phyloP scores from a whole-genome alignment of 2,113 vertebrate genomes.

The Condylura cristata region DNA sequence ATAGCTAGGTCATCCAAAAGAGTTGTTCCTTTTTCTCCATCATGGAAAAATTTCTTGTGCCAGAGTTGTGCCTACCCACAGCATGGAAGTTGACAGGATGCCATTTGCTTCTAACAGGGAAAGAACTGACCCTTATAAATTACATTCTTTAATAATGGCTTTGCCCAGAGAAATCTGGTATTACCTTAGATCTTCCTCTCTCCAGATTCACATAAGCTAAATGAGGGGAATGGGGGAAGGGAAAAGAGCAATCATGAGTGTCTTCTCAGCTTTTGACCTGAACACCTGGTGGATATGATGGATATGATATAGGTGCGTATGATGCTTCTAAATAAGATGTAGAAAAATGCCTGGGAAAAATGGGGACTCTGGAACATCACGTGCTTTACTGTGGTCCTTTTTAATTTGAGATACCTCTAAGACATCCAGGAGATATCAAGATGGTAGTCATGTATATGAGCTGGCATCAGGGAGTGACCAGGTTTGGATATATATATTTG shows the following conservation, averaged over 20 bases:
- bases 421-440: not conserved
- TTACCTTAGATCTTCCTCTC: conserved; percentile 20
- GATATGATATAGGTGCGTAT: too few relatives aligned
- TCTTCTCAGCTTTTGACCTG: not conserved
- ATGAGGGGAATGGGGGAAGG: not conserved
- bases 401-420: not conserved
- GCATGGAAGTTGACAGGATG: conserved; percentile 45
- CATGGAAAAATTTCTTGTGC: conserved; percentile 62
- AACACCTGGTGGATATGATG: too few relatives aligned
- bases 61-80: conserved; percentile 49
- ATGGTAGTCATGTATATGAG: not conserved
- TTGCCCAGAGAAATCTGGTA: conserved; percentile 52
- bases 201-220: not conserved
- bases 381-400: not conserved
- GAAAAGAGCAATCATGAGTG: not conserved
- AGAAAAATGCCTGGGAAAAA: not conserved
- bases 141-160: conserved; percentile 51
- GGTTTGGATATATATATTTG: not conserved
- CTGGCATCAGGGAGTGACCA: not conserved
- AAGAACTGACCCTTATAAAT: conserved; percentile 62
- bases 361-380: not conserved
- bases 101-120: conserved; percentile 20
- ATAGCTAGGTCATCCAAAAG: conserved; percentile 39
- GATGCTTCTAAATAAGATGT: not conserved
- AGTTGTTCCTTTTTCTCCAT: conserved; percentile 43